These are phyloP conservation scores for Chymomyza caudatula DNA, from an alignment of 2,888 invertebrate genomes.

Conservation along the genomic window DNA sequence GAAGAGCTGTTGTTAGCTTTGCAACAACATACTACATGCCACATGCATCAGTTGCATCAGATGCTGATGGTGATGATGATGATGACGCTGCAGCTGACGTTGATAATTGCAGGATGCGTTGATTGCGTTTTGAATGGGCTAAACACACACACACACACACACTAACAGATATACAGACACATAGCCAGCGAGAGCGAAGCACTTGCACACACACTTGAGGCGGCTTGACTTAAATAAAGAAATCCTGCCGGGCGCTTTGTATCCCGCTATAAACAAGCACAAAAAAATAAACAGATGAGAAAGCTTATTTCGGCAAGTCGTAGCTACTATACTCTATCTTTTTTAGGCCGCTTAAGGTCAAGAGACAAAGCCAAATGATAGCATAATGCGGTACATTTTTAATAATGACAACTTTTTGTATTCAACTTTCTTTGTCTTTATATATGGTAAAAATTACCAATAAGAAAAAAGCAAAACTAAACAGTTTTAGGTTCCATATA, in stretches of 20 bases:
- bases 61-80: slow-evolving; percentile 6
- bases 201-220: slow-evolving; percentile 40
- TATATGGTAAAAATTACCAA: too few species aligned
- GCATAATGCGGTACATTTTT: too few species aligned
- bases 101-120: slow-evolving; percentile 72
- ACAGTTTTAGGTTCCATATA: too few species aligned
- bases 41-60: slow-evolving; percentile 1
- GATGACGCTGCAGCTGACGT: slow-evolving; percentile 40
- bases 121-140: slow-evolving; percentile 64
- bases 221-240: slow-evolving; percentile 69
- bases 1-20: background rate
- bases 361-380: too few species aligned
- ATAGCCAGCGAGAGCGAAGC: background rate
- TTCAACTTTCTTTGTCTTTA: too few species aligned
- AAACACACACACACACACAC: slow-evolving; percentile 16
- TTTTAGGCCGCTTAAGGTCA: background rate
- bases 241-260: slow-evolving; percentile 45
- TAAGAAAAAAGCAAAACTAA: too few species aligned
- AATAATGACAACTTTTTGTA: too few species aligned
- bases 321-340: background rate
- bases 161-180: background rate
- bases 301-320: background rate
- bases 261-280: slow-evolving; percentile 38
- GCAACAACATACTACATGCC: background rate
- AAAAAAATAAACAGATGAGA: slow-evolving; percentile 15